phyloP scores from a whole-genome alignment of 2,113 vertebrate genomes.

The Aleadryas rufinucha region DNA sequence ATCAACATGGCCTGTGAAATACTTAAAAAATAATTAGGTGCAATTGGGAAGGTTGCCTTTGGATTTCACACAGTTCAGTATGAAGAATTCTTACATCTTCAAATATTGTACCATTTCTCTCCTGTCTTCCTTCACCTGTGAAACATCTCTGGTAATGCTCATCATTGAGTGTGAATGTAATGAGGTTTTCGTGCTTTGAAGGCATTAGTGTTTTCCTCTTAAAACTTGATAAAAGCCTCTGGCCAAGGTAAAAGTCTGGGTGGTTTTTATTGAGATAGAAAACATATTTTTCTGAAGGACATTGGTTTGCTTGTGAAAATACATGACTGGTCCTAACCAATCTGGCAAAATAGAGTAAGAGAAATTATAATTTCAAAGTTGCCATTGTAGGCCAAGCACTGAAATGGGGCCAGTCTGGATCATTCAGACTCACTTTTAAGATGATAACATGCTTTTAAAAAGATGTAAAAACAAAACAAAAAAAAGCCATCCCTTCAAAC shows the following conservation, averaged over 20 bases:
- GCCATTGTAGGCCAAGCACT: conserved; percentile 47
- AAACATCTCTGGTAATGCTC: conserved; percentile 3
- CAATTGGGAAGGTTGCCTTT: not conserved
- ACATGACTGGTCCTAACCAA: conserved; percentile 5
- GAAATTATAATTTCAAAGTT: conserved; percentile 47
- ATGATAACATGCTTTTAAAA: conserved; percentile 23
- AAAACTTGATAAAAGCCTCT: conserved; percentile 55
- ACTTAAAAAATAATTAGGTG: not conserved
- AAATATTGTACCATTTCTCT: not conserved
- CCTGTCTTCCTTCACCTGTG: not conserved
- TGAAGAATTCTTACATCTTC: conserved; percentile 10
- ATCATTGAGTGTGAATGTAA: not conserved
- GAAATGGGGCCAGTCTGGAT: conserved; percentile 54
- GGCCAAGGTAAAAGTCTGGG: conserved; percentile 14
- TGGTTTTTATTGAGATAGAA: conserved; percentile 37
- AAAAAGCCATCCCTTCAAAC: not conserved
- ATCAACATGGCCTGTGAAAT: not conserved
- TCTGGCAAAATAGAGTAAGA: conserved; percentile 57
- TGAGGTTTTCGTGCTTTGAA: conserved; percentile 36
- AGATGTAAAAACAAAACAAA: not conserved
- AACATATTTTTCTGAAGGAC: conserved; percentile 31
- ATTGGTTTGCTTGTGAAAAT: conserved; percentile 51
- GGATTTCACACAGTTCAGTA: not conserved
- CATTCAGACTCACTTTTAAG: conserved; percentile 43
- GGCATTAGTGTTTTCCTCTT: conserved; percentile 35